Conservation (phyloP, 2,113 vertebrate genomes). For the Ictidomys tridecemlineatus region DNA sequence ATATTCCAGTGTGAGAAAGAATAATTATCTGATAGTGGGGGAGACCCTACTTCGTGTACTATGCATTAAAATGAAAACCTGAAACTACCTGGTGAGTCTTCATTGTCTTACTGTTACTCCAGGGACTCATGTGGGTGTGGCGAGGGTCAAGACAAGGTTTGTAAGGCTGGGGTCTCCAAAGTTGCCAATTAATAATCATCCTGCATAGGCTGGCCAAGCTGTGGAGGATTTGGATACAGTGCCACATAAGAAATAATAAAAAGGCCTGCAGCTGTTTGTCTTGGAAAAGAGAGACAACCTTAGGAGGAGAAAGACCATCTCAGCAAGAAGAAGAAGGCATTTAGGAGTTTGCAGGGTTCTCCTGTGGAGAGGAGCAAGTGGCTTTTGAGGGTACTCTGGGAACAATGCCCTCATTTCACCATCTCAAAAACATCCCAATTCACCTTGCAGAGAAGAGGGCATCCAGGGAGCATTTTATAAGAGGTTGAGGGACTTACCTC, state of each 20-base stretch:
- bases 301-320: not conserved
- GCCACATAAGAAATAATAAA: not conserved
- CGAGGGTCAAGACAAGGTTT: not conserved
- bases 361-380: not conserved
- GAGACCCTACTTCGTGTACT: not conserved
- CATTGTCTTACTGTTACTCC: not conserved
- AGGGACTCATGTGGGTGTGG: not conserved
- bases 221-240: not conserved
- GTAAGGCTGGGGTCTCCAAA: not conserved
- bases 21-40: slow-evolving; percentile 69
- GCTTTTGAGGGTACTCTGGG: not conserved
- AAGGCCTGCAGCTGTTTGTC: not conserved
- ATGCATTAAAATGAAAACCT: not conserved
- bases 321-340: not conserved
- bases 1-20: slow-evolving; percentile 61
- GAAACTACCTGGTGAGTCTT: not conserved
- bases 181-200: not conserved
- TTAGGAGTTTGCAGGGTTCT: too few species aligned
- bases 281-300: not conserved
- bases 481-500: not conserved
- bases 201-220: not conserved
- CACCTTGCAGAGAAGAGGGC: not conserved
- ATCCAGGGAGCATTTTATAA: accelerated
- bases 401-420: not conserved
- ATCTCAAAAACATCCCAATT: not conserved